Conservation (phyloP, 2,113 vertebrate species). For the Heptranchias perlo region DNA sequence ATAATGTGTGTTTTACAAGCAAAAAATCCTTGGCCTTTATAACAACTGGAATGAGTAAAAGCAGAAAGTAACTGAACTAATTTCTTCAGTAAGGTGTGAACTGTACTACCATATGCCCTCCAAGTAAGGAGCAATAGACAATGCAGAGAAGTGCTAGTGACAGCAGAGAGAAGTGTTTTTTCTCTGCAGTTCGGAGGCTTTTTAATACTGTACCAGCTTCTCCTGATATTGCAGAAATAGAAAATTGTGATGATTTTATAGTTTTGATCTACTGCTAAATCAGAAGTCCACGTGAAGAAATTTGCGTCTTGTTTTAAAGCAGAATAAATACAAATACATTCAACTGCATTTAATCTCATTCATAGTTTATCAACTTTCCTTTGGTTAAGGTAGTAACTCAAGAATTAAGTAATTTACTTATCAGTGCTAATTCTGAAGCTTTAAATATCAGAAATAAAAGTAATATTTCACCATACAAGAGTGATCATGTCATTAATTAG, state of each 20-base stretch:
- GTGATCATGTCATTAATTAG: background rate
- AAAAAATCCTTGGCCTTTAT: background rate
- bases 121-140: background rate
- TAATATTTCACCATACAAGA: slow-evolving; percentile 3
- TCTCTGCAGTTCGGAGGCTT: background rate
- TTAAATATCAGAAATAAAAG: background rate
- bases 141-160: background rate
- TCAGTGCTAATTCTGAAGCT: background rate
- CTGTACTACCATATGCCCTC: background rate
- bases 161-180: background rate
- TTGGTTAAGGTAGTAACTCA: background rate
- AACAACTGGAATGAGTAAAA: background rate
- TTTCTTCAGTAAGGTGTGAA: background rate
- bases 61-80: background rate
- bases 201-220: background rate
- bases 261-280: background rate
- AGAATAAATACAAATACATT: background rate
- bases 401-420: background rate
- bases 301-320: background rate
- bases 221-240: background rate
- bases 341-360: background rate
- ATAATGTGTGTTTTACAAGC: background rate
- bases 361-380: background rate
- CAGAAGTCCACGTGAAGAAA: background rate
- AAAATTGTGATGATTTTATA: background rate